phyloP scores from a whole-genome alignment of 2,797 vertebrate species.

The Corythornis leucogaster region DNA sequence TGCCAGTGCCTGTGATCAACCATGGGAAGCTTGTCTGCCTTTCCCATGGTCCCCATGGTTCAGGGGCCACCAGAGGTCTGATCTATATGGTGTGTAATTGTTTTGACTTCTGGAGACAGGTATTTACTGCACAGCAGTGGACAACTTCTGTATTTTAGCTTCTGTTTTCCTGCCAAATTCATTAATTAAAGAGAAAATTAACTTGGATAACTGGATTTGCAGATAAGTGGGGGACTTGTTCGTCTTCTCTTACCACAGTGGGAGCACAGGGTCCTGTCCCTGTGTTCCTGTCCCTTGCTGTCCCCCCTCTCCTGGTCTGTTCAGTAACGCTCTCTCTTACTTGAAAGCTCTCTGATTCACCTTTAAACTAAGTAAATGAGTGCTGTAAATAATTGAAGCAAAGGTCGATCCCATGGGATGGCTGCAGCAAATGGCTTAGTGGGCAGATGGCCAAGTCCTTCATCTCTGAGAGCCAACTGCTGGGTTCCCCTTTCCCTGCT shows the following conservation, averaged over 20 bases:
- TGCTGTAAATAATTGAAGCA: slow-evolving; percentile 19
- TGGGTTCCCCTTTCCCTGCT: not conserved
- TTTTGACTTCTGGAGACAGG: not conserved
- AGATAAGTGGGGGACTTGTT: not conserved
- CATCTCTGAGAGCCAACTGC: not conserved
- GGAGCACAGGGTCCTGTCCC: not conserved
- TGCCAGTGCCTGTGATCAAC: not conserved
- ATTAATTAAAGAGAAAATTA: not conserved
- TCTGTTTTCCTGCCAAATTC: not conserved
- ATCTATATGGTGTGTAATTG: not conserved
- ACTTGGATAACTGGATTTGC: not conserved
- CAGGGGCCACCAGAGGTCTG: not conserved
- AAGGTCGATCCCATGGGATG: not conserved
- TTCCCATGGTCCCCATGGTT: not conserved
- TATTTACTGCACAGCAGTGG: not conserved
- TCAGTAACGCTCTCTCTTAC: not conserved
- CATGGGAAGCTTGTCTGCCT: not conserved
- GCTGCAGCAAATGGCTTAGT: slow-evolving; percentile 28
- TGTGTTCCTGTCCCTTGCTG: not conserved
- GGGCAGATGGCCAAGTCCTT: slow-evolving; percentile 39
- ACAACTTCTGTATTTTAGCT: not conserved
- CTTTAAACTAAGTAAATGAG: slow-evolving; percentile 39
- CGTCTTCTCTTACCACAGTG: not conserved
- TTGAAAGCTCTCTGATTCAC: slow-evolving; percentile 14
- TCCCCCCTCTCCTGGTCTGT: not conserved